These are phyloP conservation scores for Cherax destructor DNA, from an alignment of 1,140 invertebrate genomes.

Conservation along the genomic window DNA sequence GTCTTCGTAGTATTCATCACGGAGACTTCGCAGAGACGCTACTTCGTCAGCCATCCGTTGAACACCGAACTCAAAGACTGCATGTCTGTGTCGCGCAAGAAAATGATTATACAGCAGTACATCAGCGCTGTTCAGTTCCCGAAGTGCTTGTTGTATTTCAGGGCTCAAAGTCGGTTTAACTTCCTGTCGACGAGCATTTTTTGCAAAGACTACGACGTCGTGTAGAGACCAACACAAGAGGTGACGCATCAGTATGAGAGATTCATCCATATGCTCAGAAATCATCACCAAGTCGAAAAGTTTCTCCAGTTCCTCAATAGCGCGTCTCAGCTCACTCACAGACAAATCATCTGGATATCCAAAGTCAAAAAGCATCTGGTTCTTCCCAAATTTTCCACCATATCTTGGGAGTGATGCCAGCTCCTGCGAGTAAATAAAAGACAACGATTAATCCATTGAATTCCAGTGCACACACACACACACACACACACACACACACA, in stretches of 20 bases:
- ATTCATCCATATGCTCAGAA: conserved; percentile 78
- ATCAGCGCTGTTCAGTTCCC: conserved; percentile 67
- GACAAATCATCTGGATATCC: conserved; percentile 73
- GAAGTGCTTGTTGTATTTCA: conserved; percentile 27
- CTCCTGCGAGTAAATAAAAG: conserved; percentile 55
- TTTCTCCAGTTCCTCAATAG: conserved; percentile 55
- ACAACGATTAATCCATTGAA: no score
- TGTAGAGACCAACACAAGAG: conserved; percentile 77
- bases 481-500: no score
- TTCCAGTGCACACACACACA: no score
- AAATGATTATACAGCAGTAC: conserved; percentile 69
- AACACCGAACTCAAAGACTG: conserved; percentile 35
- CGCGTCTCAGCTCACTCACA: conserved; percentile 26
- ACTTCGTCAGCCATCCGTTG: conserved; percentile 34
- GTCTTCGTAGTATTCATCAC: conserved; percentile 53
- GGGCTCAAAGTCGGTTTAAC: conserved; percentile 64
- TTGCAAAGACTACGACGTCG: conserved; percentile 75
- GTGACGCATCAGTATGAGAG: conserved; percentile 77
- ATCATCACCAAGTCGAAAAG: conserved; percentile 79
- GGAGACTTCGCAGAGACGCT: conserved; percentile 16
- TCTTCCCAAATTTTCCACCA: conserved; percentile 73
- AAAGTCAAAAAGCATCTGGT: conserved; percentile 76
- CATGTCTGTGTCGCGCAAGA: conserved; percentile 19
- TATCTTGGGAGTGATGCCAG: conserved; percentile 26
- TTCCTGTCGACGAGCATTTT: conserved; percentile 73